Conservation (phyloP, 2,797 vertebrate genomes). For the Balearica regulorum region DNA sequence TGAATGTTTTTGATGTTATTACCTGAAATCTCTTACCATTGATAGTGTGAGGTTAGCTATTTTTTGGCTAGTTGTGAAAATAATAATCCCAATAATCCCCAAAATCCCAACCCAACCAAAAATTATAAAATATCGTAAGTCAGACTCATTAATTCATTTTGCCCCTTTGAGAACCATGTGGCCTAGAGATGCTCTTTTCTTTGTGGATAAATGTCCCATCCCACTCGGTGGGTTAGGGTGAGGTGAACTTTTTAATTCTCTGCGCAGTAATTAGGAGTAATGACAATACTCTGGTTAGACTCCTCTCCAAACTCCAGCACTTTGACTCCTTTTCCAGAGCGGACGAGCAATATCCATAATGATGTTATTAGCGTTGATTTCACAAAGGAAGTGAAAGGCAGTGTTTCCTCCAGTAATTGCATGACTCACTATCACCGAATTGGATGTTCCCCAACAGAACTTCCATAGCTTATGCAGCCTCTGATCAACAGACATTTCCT, state of each 20-base stretch:
- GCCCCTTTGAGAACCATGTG: not conserved
- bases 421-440: not conserved
- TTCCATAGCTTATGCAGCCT: not conserved
- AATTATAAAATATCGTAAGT: not conserved
- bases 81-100: not conserved
- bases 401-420: not conserved
- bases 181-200: not conserved
- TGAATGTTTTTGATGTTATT: not conserved
- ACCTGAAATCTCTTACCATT: not conserved
- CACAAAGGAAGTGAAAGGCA: not conserved
- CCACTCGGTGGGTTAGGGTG: too few relatives aligned
- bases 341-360: not conserved
- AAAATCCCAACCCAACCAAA: not conserved
- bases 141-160: not conserved
- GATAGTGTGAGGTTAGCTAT: not conserved
- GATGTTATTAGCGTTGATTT: not conserved
- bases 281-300: not conserved
- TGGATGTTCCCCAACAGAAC: not conserved
- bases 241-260: too few relatives aligned
- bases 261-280: too few relatives aligned
- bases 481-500: not conserved
- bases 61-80: not conserved
- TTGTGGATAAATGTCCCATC: not conserved
- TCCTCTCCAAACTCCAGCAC: not conserved
- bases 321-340: not conserved